A percentile compares a stretch with the other conserved stretches of the same genome.
Conservation (phyloP, 2,113 vertebrate genomes). For the Syngnathoides biaculeatus region DNA sequence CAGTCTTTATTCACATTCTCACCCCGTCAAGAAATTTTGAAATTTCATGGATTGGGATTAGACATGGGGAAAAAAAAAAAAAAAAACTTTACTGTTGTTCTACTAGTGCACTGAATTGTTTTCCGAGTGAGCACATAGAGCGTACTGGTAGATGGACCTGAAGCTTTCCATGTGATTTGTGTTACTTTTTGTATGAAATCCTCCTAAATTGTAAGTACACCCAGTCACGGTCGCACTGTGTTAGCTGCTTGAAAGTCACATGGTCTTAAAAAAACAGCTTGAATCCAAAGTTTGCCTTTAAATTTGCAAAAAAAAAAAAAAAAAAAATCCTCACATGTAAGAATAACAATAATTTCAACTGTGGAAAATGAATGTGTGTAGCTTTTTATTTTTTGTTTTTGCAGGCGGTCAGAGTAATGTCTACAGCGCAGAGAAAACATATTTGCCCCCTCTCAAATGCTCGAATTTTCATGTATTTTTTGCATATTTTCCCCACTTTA, state of each 20-base stretch:
- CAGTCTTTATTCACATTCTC: background rate
- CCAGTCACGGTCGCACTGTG: background rate
- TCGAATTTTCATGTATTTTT: too few species aligned
- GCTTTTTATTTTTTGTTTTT: background rate
- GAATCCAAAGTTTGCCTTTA: conserved; percentile 1
- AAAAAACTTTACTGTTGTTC: background rate
- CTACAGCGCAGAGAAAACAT: background rate
- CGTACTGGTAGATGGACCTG: background rate
- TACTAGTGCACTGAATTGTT: background rate
- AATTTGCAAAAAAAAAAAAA: background rate
- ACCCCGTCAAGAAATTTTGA: background rate
- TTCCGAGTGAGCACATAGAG: background rate
- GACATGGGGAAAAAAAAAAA: too few species aligned
- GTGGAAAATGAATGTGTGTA: background rate
- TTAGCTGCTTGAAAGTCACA: background rate
- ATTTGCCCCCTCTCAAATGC: too few species aligned
- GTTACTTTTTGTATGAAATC: background rate
- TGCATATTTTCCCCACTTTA: too few species aligned
- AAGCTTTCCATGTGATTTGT: background rate
- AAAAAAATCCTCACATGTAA: background rate
- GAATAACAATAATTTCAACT: background rate
- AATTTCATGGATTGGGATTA: too few species aligned
- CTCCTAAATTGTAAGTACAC: background rate
- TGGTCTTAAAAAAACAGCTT: background rate
- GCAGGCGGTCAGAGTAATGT: background rate